A percentile compares a stretch with the other conserved stretches of the same genome.
phyloP scores from a whole-genome alignment of 2,797 vertebrate genomes.

The Rhinatrema bivittatum region DNA sequence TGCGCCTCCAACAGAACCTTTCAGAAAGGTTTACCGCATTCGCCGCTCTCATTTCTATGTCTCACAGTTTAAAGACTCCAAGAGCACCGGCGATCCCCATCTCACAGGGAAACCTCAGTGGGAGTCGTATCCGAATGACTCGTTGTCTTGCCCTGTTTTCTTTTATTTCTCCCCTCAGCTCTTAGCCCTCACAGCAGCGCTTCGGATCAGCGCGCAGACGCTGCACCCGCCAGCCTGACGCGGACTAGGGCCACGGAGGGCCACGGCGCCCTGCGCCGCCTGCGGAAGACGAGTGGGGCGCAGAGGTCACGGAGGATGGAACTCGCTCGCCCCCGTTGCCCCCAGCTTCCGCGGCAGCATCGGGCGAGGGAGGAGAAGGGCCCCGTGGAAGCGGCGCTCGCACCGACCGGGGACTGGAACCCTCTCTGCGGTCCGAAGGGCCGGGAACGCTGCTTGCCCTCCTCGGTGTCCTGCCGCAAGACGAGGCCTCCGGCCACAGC shows the following conservation, averaged over 20 bases:
- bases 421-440: neutral
- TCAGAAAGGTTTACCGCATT: too few species aligned
- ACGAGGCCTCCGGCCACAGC: constrained; percentile 9
- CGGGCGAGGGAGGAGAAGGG: rapidly evolving
- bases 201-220: rapidly evolving
- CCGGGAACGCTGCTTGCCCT: rapidly evolving
- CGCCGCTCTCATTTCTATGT: too few species aligned
- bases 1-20: too few species aligned
- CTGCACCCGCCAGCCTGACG: neutral
- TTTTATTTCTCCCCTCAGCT: constrained; percentile 18
- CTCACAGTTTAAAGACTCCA: too few species aligned
- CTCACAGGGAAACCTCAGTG: too few species aligned
- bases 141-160: neutral
- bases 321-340: neutral
- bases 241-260: neutral
- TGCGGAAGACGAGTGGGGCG: neutral
- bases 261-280: rapidly evolving
- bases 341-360: rapidly evolving
- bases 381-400: neutral
- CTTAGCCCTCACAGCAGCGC: neutral
- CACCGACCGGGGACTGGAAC: neutral
- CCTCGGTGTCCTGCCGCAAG: neutral
- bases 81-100: too few species aligned
- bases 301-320: rapidly evolving
- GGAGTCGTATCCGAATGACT: too few species aligned